Evolutionary conservation across 2,113 vertebrate species (phyloP), one percentile per base, ranked within the genome.

Genomic region (Aegotheles bennettii): DNA sequence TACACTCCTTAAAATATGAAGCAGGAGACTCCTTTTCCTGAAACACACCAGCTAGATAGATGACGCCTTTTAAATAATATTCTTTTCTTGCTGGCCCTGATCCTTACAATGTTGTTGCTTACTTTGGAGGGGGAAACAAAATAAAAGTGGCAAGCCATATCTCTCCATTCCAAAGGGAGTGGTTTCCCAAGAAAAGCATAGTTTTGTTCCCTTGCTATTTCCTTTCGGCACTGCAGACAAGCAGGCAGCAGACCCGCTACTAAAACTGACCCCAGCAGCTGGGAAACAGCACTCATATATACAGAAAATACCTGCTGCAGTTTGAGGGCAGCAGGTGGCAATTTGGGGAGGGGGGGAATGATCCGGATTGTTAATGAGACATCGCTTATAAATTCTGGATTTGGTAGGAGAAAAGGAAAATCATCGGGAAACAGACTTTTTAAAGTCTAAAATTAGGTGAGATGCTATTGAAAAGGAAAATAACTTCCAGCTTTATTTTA

Each of bases 111-210:
- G 96, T 94, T 96, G 93, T 96, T 97, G 96, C 98, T 98, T 97
- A 94, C 86, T 97, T 98, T 98, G 97, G 96, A 97, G 64, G 90
- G 63, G 81, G 89, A 97, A 96, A 96, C 96, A 97, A 98, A 98
- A 97, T 94, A 96, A 59, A 96, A 97, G 92, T 87, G 96, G 96
- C 95, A 92, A 97, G 96, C 97, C 96, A 88, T 97, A 97, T 95
- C 94, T 96, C 96, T 95, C 96, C 95, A 96, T 96, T 97, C 97
- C 97, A 97, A 96, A 98, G 97, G 98, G 97, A 97, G 97, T 97
- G 96, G 97, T 96, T 98, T 98, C 98, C 98, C 98, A 98, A 97
- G 96, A 96, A 98, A 98, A 98, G 98, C 98, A 98, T 89, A 96
- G 94, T 95, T 96, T 93, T 96, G 92, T 95, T 97, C 96, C 93